Base-by-base conservation (phyloP, 2,113 vertebrate species). In the Alectura lathami region DNA sequence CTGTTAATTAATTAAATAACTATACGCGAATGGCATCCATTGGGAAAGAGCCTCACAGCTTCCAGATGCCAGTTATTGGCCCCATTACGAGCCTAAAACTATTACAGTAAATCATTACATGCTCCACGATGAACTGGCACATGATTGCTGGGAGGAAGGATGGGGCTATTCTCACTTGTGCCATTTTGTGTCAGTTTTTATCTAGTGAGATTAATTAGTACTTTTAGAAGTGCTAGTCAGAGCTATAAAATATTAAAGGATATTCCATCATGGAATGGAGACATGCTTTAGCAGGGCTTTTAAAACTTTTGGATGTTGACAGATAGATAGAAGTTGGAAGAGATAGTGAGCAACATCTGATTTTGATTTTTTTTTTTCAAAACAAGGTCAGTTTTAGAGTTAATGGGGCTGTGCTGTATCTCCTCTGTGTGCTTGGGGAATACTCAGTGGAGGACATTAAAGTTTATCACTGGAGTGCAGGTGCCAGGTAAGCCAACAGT, bases 151-250 rank as follows among this genome's bases (percentile, higher is more conserved):
- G 20, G 42, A 96, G 96, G 93, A 96, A 97, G 80, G 93, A 96
- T 94, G 93, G 76, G 91, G 67, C 22, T 88, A 91, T 92, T 96
- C 96, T 97, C 96, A 64, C 93, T 95, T 93, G 96, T 92, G 70
- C 91, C 86, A 89, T 96, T 69, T 84, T 78, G 80, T 96, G 96
- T 97, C 97, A 98, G 97, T 78, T 96, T 97, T 92, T 96, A 96
- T 95, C 95, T 95, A 77, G 91, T 86, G 89, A 98, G 94, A 98
- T 97, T 97, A 98, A 97, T 97, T 97, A 96, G 96, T 93, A 96
- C 92, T 93, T 96, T 96, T 75, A 96, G 94, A 96, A 94, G 89
- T 89, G 80, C 94, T 92, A 97, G 96, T 94, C 83, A 76, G 93
- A 96, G 95, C 91, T 96, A 93, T 96, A 67, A 97, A 96, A 96